Conservation (phyloP, 1,140 invertebrate species). For the Chlorops oryzae region DNA sequence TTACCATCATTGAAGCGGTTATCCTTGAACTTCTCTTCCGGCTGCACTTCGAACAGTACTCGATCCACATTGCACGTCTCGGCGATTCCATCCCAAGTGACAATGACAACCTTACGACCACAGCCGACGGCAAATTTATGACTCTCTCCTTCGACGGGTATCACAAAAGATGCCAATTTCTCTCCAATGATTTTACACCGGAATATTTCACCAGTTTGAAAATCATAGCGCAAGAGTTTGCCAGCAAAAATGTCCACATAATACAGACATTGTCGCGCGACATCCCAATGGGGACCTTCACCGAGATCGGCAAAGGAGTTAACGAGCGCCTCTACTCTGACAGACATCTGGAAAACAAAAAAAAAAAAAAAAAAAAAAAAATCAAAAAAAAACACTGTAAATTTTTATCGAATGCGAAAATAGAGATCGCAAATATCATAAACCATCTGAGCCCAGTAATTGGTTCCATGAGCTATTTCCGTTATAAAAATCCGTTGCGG, state of each 20-base stretch:
- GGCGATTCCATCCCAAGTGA: conserved; percentile 62
- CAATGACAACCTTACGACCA: conserved; percentile 55
- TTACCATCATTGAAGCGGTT: conserved; percentile 86
- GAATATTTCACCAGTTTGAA: conserved; percentile 50
- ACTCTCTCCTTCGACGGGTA: conserved; percentile 60
- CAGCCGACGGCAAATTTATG: conserved; percentile 61
- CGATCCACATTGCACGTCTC: conserved; percentile 49
- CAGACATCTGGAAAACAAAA: conserved; percentile 34
- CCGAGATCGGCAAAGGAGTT: conserved; percentile 47
- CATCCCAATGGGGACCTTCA: conserved; percentile 67
- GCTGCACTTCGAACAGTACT: conserved; percentile 57
- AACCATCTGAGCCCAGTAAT: no score
- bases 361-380: no score
- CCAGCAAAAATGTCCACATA: conserved; percentile 61
- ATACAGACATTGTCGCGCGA: conserved; percentile 54
- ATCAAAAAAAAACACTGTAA: no score
- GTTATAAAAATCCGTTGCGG: no score
- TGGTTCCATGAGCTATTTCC: no score
- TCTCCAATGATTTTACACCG: conserved; percentile 49
- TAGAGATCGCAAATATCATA: no score
- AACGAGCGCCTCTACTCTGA: conserved; percentile 40
- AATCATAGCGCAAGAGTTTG: conserved; percentile 55
- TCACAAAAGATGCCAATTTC: conserved; percentile 54
- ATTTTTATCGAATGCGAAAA: no score
- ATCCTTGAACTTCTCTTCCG: conserved; percentile 45